Percentiles rank a stretch among this genome's conserved stretches.
Conservation (phyloP, 2,113 vertebrate species). For the Erpornis zantholeuca region DNA sequence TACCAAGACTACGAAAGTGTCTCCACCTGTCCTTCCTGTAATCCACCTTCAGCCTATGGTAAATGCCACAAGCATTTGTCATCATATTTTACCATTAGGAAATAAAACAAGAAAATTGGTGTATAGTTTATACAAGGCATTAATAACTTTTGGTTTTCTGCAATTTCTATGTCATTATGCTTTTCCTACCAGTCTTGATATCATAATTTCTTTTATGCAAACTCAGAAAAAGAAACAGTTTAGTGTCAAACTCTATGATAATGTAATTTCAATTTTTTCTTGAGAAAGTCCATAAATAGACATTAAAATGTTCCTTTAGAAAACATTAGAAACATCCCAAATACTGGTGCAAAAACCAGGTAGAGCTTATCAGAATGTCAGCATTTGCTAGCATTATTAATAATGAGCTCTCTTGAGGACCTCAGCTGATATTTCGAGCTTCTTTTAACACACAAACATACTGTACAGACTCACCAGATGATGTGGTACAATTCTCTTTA, state of each 20-base stretch:
- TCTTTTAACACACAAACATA: background rate
- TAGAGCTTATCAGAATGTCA: background rate
- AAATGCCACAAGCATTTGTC: background rate
- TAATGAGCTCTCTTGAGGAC: background rate
- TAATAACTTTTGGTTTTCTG: background rate
- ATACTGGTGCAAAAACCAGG: background rate
- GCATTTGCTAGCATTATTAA: background rate
- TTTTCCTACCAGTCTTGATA: background rate
- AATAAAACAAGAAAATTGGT: background rate
- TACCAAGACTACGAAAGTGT: background rate
- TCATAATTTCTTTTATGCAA: background rate
- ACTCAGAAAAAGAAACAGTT: background rate
- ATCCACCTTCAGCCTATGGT: background rate
- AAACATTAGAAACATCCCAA: background rate
- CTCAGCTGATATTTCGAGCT: background rate
- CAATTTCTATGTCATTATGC: background rate
- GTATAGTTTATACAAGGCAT: background rate
- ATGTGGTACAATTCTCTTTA: background rate
- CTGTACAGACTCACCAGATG: background rate
- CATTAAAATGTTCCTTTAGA: background rate
- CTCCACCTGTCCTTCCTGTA: background rate
- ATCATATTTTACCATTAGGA: background rate
- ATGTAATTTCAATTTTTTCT: background rate
- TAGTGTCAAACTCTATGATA: background rate
- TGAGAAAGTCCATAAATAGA: background rate